Conservation (phyloP, 2,113 vertebrate species). For the Nipponia nippon region DNA sequence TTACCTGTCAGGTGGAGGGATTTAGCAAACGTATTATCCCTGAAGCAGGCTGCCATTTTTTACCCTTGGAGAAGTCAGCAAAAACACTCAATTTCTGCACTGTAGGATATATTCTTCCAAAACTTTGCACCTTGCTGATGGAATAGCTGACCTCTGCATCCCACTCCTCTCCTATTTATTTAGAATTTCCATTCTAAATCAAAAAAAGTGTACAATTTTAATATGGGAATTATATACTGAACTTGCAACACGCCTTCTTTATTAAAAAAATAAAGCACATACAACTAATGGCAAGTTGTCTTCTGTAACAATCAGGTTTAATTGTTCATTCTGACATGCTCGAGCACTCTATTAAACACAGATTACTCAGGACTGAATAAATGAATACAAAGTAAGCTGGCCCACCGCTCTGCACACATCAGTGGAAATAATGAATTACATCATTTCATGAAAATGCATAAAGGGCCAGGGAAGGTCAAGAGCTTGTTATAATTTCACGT, state of each 20-base stretch:
- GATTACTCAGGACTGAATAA: conserved; percentile 71
- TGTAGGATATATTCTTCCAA: neutral
- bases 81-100: neutral
- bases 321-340: conserved; percentile 70
- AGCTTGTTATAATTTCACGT: conserved; percentile 18
- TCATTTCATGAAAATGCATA: conserved; percentile 55
- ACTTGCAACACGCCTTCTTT: neutral
- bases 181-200: neutral
- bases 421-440: conserved; percentile 56
- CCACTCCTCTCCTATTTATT: neutral
- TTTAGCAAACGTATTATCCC: neutral
- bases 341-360: conserved; percentile 67
- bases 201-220: neutral
- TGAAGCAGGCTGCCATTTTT: neutral
- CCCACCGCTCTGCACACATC: conserved; percentile 14
- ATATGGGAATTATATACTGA: neutral
- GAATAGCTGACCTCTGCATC: neutral
- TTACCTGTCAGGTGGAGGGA: neutral
- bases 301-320: conserved; percentile 67
- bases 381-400: conserved; percentile 66
- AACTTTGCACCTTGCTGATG: neutral
- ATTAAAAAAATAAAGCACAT: conserved; percentile 59
- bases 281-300: conserved; percentile 46
- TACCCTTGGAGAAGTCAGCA: neutral
- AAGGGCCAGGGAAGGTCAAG: conserved; percentile 51